Evolutionary conservation across 2,888 invertebrate genomes (phyloP).

Genomic region (Drosophila antonietae): DNA sequence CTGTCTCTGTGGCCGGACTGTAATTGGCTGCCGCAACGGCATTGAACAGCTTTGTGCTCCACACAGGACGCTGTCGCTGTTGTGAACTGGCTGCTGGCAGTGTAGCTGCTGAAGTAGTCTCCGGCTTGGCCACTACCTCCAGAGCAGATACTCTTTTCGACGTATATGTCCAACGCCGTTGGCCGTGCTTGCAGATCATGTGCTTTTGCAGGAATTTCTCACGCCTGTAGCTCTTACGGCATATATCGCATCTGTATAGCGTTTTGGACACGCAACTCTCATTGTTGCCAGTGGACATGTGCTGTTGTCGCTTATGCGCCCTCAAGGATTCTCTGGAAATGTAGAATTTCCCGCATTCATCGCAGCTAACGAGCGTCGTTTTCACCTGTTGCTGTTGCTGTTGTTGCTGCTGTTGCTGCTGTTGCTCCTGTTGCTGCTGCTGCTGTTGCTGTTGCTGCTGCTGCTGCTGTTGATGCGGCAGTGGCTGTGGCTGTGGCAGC

Average conservation of each 20-base stretch:
- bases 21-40: slow-evolving; percentile 58
- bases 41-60: slow-evolving; percentile 42
- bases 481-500: background rate
- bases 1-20: slow-evolving; percentile 41
- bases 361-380: background rate
- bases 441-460: too few relatives aligned
- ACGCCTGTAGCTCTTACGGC: slow-evolving; percentile 41
- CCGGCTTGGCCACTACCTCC: background rate
- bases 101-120: background rate
- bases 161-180: background rate
- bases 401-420: too few relatives aligned
- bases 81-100: background rate
- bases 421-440: background rate
- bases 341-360: background rate
- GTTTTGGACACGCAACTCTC: background rate
- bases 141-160: background rate
- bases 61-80: slow-evolving; percentile 3
- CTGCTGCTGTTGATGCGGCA: too few relatives aligned
- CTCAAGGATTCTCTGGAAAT: background rate
- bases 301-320: background rate
- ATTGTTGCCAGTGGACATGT: background rate
- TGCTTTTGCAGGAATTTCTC: slow-evolving; percentile 27
- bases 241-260: slow-evolving; percentile 28
- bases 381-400: background rate
- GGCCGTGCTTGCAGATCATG: slow-evolving; percentile 29